These are phyloP conservation scores for Pelosia muscerda DNA, from an alignment of 2,888 invertebrate genomes.

Conservation along the genomic window DNA sequence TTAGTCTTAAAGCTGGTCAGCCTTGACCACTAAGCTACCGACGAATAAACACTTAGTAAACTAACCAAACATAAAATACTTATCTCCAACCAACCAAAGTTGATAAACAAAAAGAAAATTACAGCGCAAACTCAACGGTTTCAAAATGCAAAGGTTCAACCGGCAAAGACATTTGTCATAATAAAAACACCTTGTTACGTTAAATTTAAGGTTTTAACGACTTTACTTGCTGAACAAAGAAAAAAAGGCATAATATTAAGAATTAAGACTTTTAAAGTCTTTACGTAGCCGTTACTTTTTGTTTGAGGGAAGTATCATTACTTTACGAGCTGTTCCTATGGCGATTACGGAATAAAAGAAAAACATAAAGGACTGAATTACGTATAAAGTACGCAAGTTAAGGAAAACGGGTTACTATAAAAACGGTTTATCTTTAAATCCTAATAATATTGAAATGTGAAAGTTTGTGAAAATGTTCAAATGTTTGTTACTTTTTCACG, in stretches of 20 bases:
- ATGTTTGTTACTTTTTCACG: not conserved
- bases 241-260: conserved; percentile 27
- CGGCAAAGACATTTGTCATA: conserved; percentile 33
- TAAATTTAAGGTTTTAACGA: conserved; percentile 37
- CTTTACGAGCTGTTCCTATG: conserved; percentile 24
- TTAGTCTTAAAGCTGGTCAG: too few species aligned
- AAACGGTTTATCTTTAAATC: conserved; percentile 13
- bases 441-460: not conserved
- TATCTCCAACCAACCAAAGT: not conserved
- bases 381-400: conserved; percentile 15
- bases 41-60: not conserved
- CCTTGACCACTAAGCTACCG: not conserved
- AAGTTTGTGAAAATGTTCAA: too few species aligned
- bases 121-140: conserved; percentile 12
- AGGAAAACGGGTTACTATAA: conserved; percentile 54
- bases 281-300: conserved; percentile 25
- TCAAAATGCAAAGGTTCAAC: conserved; percentile 27
- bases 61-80: not conserved
- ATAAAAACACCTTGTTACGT: conserved; percentile 34
- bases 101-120: conserved; percentile 18
- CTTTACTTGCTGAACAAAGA: conserved; percentile 28
- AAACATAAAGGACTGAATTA: conserved; percentile 18
- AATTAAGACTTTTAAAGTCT: conserved; percentile 24
- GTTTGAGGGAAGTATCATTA: conserved; percentile 20
- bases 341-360: conserved; percentile 27